Percentiles rank a stretch among this genome's conserved stretches.
Evolutionary conservation across 2,888 invertebrate genomes (phyloP).

Genomic region (Caenorhabditis doughertyi): DNA sequence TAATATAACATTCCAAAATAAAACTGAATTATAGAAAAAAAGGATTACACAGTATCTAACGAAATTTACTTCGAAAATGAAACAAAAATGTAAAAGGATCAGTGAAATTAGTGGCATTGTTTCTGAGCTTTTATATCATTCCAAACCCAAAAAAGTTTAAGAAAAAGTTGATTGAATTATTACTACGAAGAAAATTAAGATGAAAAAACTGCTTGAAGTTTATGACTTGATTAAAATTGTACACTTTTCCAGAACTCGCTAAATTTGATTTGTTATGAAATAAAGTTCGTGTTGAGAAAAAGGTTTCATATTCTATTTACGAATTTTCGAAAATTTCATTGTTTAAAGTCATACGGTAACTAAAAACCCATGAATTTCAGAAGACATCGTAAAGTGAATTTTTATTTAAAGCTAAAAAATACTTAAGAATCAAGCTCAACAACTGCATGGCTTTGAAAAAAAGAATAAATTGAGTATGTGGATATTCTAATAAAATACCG

Average conservation of each 20-base stretch:
- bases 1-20: no score
- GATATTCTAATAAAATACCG: not conserved
- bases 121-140: not conserved
- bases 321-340: not conserved
- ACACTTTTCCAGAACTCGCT: not conserved
- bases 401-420: no score
- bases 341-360: no score
- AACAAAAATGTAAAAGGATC: no score
- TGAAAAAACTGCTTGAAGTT: not conserved
- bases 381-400: no score
- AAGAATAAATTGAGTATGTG: not conserved
- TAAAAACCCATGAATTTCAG: no score
- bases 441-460: no score
- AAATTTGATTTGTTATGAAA: not conserved
- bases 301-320: not conserved
- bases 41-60: no score
- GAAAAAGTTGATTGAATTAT: constrained; percentile 13
- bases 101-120: no score
- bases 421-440: no score
- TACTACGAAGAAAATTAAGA: not conserved
- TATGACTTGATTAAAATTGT: constrained; percentile 11
- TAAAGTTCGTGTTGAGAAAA: not conserved
- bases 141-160: not conserved
- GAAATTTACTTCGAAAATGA: no score
- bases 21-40: no score